phyloP scores from a whole-genome alignment of 2,113 vertebrate genomes.

The Ophthalmolycus amberensis region DNA sequence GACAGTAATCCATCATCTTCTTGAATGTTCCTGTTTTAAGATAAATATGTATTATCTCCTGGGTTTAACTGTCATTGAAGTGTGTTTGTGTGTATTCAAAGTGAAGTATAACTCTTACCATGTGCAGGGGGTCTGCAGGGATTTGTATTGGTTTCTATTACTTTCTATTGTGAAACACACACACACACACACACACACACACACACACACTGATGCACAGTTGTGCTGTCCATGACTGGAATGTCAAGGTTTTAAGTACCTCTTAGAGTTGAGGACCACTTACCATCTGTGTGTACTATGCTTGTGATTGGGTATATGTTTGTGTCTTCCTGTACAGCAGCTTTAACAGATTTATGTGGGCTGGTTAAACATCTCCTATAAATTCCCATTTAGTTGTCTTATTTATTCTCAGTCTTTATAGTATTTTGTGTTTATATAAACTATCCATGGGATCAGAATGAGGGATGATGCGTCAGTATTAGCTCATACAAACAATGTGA shows the following conservation, averaged over 20 bases:
- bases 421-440: background rate
- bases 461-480: background rate
- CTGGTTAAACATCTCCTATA: background rate
- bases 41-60: conserved; percentile 48
- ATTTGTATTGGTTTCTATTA: conserved; percentile 36
- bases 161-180: conserved; percentile 16
- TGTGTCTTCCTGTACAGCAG: background rate
- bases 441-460: background rate
- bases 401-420: background rate
- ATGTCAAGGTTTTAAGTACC: conserved; percentile 16
- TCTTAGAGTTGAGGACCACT: background rate
- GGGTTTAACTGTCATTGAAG: conserved; percentile 45
- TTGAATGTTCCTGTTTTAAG: conserved; percentile 22
- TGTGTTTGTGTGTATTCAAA: conserved; percentile 50
- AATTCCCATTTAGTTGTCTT: background rate
- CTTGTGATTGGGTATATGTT: background rate
- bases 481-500: background rate
- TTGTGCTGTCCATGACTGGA: background rate
- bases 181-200: conserved; percentile 16
- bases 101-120: conserved; percentile 49
- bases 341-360: background rate
- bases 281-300: background rate
- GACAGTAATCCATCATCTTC: conserved; percentile 43
- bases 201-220: conserved; percentile 8
- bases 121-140: conserved; percentile 48